A percentile compares a stretch with the other conserved stretches of the same genome.
These are phyloP conservation scores for Somateria mollissima DNA, from an alignment of 2,797 vertebrate genomes.

Conservation along the genomic window DNA sequence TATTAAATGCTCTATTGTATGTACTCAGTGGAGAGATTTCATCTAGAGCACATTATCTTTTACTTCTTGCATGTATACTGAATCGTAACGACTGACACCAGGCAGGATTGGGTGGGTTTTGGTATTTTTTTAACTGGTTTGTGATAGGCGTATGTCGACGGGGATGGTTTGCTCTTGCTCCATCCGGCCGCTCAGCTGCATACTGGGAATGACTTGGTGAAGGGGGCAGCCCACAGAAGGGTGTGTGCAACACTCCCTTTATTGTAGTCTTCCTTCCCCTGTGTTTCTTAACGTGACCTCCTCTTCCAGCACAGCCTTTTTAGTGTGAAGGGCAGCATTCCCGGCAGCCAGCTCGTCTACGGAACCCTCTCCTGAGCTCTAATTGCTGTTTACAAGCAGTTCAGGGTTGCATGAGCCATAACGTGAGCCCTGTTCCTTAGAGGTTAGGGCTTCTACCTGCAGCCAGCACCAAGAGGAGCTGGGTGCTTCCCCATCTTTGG, in stretches of 20 bases:
- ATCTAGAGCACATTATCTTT: background rate
- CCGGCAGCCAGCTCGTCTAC: background rate
- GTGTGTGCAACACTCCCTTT: conserved; percentile 32
- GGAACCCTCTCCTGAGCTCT: conserved; percentile 5
- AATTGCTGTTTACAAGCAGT: conserved; percentile 16
- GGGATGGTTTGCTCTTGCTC: background rate
- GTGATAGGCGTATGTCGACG: background rate
- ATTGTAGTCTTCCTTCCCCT: conserved; percentile 13
- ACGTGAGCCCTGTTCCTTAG: background rate
- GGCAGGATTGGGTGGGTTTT: background rate
- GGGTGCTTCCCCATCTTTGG: background rate
- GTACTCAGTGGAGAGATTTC: background rate
- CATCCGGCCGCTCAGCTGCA: background rate
- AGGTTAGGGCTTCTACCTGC: background rate
- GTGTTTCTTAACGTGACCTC: background rate
- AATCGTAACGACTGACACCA: background rate
- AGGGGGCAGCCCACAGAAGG: conserved; percentile 17
- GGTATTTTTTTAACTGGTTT: background rate
- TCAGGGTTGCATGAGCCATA: background rate
- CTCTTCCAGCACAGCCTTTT: background rate
- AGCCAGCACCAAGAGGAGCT: background rate
- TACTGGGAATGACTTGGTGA: background rate
- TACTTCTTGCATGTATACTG: background rate
- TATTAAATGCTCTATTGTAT: background rate
- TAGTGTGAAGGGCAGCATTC: background rate